These are phyloP conservation scores for Drosophila robusta DNA, from an alignment of 2,888 invertebrate genomes.

Conservation along the genomic window DNA sequence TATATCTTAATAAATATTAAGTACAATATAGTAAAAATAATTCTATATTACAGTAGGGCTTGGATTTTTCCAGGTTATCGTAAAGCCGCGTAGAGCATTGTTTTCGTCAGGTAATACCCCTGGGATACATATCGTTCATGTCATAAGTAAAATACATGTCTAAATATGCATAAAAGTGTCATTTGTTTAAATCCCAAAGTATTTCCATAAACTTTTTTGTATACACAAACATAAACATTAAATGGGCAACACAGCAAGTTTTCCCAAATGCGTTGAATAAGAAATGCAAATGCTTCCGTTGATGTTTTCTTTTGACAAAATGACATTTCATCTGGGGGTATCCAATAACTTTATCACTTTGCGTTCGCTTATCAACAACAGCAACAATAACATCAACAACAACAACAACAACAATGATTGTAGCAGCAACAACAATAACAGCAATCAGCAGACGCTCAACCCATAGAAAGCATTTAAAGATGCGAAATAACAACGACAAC, in stretches of 20 bases:
- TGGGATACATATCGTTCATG: not conserved
- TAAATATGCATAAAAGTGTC: not conserved
- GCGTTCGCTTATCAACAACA: conserved; percentile 7
- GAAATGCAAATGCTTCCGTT: conserved; percentile 14
- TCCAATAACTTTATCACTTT: conserved; percentile 16
- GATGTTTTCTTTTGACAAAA: not conserved
- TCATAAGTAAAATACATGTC: not conserved
- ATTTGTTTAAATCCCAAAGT: conserved; percentile 11
- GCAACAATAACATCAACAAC: conserved; percentile 7
- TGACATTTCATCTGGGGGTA: not conserved
- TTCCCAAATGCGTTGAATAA: not conserved
- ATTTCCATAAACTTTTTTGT: conserved; percentile 16
- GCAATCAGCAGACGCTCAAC: not conserved
- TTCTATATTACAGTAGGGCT: no score
- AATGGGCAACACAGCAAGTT: conserved; percentile 1
- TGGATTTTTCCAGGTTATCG: no score
- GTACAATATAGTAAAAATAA: no score
- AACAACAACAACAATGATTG: no score
- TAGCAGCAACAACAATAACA: not conserved
- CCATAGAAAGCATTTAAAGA: not conserved
- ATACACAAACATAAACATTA: conserved; percentile 2
- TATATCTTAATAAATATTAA: no score
- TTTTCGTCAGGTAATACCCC: not conserved
- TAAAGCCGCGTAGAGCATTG: no score
- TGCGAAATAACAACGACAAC: conserved; percentile 19